These are phyloP conservation scores for Sebastes schlegelii DNA, from an alignment of 2,113 vertebrate genomes.

Conservation along the genomic window DNA sequence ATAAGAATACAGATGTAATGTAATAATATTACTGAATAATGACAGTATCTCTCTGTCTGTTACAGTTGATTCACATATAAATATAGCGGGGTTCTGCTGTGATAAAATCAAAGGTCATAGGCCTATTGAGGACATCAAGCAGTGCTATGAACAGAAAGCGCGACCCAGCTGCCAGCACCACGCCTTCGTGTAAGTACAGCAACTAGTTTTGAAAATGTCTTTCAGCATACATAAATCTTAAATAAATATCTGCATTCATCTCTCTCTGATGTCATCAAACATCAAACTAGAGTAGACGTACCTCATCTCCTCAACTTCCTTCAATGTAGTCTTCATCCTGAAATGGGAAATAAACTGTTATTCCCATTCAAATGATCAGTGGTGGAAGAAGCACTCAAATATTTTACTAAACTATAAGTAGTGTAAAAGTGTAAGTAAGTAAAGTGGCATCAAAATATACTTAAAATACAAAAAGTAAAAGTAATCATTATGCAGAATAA, in stretches of 20 bases:
- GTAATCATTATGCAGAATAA: too few relatives aligned
- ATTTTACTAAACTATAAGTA: too few relatives aligned
- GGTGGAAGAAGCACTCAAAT: too few relatives aligned
- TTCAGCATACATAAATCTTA: neutral
- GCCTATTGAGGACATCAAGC: rapidly evolving
- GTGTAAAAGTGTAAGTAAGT: too few relatives aligned
- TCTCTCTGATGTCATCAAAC: neutral
- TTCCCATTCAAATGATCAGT: too few relatives aligned
- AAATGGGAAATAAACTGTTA: too few relatives aligned
- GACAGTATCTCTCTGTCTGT: neutral
- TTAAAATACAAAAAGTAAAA: too few relatives aligned
- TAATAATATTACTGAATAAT: too few relatives aligned
- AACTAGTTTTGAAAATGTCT: neutral
- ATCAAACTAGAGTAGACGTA: neutral
- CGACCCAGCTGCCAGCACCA: rapidly evolving
- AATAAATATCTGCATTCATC: neutral
- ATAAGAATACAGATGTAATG: too few relatives aligned
- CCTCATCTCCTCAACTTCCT: too few relatives aligned
- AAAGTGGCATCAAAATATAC: too few relatives aligned
- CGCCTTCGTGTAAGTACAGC: neutral
- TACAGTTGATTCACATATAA: neutral
- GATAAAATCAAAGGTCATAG: rapidly evolving
- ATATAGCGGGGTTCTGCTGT: neutral
- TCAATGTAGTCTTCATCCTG: too few relatives aligned
- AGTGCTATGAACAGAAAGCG: neutral